These are phyloP conservation scores for Lasioglossum morio DNA, from an alignment of 2,888 invertebrate species.

Conservation along the genomic window DNA sequence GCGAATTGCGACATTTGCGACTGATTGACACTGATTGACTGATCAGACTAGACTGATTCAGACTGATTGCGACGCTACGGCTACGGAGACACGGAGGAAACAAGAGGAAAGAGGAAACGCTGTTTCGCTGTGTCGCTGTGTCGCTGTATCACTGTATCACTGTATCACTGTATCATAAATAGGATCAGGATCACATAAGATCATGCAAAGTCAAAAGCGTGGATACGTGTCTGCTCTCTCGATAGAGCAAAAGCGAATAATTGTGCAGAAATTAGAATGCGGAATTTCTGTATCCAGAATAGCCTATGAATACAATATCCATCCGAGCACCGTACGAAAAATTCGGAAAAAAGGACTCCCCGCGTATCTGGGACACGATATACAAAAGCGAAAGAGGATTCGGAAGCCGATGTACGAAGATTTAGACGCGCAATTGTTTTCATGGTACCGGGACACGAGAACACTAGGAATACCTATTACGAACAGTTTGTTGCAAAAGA, in stretches of 20 bases:
- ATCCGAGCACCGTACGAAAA: conserved; percentile 5
- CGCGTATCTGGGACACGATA: not conserved
- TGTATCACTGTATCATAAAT: not conserved
- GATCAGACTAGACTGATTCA: too few relatives aligned
- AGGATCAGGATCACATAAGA: not conserved
- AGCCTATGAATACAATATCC: conserved; percentile 5
- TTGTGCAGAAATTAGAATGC: not conserved
- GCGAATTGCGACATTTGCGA: too few relatives aligned
- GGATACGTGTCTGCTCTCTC: conserved; percentile 12
- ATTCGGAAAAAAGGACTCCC: not conserved
- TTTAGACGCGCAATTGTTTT: not conserved
- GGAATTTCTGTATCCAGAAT: not conserved
- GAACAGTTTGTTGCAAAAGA: not conserved
- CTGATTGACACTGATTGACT: too few relatives aligned
- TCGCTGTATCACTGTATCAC: too few relatives aligned
- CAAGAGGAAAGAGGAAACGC: not conserved
- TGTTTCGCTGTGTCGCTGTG: too few relatives aligned
- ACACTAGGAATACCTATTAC: not conserved
- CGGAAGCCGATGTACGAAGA: conserved; percentile 1
- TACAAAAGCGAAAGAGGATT: not conserved
- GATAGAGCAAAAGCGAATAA: not conserved
- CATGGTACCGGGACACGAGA: not conserved
- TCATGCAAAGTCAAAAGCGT: not conserved
- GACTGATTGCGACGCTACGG: too few relatives aligned
- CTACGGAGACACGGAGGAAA: too few relatives aligned